Conservation (phyloP, 1,140 invertebrate genomes). For the Aphaenogaster rudis region DNA sequence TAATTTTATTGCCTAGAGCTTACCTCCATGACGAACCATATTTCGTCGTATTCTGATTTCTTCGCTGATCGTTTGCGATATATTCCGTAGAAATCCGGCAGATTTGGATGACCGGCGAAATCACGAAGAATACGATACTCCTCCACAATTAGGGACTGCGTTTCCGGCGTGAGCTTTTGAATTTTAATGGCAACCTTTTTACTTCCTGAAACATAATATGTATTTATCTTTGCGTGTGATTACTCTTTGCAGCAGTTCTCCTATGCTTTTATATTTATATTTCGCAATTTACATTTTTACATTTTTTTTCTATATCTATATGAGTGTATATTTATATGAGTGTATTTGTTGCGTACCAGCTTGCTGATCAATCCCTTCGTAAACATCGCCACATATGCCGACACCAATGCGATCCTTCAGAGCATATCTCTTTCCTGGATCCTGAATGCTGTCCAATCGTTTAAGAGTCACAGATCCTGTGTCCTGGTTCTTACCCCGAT, state of each 20-base stretch:
- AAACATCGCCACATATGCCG: conserved; percentile 93
- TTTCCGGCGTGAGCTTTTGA: conserved; percentile 91
- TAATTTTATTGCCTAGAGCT: conserved; percentile 72
- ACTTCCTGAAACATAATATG: conserved; percentile 81
- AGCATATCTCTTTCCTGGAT: conserved; percentile 90
- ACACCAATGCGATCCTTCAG: conserved; percentile 90
- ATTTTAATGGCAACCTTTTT: conserved; percentile 94
- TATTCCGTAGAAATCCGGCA: conserved; percentile 95
- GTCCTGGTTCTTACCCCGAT: not conserved
- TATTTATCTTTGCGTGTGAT: not conserved
- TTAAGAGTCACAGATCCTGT: conserved; percentile 73
- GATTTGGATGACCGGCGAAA: conserved; percentile 92
- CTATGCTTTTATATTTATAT: not conserved
- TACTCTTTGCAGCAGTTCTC: not conserved
- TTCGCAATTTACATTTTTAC: not conserved
- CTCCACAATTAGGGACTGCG: conserved; percentile 91
- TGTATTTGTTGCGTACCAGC: conserved; percentile 83
- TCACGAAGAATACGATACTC: conserved; percentile 95
- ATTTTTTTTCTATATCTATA: not conserved
- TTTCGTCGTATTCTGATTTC: conserved; percentile 89
- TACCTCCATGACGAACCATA: conserved; percentile 97
- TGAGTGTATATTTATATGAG: not conserved
- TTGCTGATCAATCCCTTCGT: conserved; percentile 91
- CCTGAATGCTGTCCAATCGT: conserved; percentile 88
- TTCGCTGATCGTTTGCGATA: conserved; percentile 90